Percentiles rank a stretch among this genome's conserved stretches.
Evolutionary conservation across 2,797 vertebrate genomes (phyloP).

Genomic region (Eidolon dupreanum): DNA sequence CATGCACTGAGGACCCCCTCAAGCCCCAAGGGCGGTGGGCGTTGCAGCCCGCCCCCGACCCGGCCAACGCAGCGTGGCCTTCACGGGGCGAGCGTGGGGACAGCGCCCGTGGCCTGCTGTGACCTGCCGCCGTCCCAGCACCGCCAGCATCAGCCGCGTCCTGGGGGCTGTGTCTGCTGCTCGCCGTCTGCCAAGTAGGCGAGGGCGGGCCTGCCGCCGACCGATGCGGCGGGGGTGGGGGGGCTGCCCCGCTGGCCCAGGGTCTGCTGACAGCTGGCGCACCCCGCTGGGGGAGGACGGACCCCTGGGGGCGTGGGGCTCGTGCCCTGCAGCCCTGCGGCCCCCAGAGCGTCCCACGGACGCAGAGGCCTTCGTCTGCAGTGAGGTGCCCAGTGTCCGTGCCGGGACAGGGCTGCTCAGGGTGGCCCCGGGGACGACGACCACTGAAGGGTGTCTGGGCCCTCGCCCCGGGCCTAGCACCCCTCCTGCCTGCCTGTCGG

Average conservation of each 20-base stretch:
- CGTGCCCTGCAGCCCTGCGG: too few relatives aligned
- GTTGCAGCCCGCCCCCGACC: background rate
- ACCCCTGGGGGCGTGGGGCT: too few relatives aligned
- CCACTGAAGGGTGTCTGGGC: background rate
- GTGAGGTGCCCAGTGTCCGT: background rate
- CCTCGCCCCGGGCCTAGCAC: background rate
- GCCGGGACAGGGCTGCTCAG: too few relatives aligned
- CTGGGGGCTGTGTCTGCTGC: background rate
- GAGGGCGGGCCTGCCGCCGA: too few relatives aligned
- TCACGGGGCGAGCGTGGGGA: too few relatives aligned
- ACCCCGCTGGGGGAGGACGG: background rate
- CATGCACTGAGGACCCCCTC: background rate
- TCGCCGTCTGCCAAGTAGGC: background rate
- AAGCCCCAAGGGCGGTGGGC: background rate
- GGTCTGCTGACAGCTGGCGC: background rate
- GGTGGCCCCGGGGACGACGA: background rate
- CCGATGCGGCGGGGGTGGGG: too few relatives aligned
- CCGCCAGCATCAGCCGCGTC: too few relatives aligned
- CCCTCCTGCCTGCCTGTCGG: background rate
- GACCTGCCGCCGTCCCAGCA: too few relatives aligned
- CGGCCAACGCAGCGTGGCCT: too few relatives aligned
- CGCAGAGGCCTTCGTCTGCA: too few relatives aligned
- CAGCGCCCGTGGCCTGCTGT: background rate
- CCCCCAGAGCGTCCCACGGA: too few relatives aligned
- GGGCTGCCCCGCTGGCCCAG: too few relatives aligned